These are phyloP conservation scores for Nemurella pictetii DNA, from an alignment of 2,888 invertebrate genomes.

Conservation along the genomic window DNA sequence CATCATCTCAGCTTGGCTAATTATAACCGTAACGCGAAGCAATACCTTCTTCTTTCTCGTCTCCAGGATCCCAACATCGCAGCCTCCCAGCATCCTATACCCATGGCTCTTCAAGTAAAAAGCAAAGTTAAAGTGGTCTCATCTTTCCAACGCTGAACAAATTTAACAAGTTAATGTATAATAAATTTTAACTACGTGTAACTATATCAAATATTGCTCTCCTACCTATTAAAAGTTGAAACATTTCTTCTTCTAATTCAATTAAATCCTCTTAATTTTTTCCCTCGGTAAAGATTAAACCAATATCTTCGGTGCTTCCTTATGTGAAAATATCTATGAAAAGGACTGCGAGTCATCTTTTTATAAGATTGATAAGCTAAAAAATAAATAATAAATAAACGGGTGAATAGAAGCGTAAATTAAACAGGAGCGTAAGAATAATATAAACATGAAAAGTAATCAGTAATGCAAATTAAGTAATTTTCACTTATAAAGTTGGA, in stretches of 20 bases:
- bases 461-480: too few species aligned
- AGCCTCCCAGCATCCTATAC: slow-evolving; percentile 3
- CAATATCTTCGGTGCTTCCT: neutral
- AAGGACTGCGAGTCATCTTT: too few species aligned
- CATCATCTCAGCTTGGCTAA: slow-evolving; percentile 18
- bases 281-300: neutral
- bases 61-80: neutral
- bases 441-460: too few species aligned
- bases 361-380: too few species aligned
- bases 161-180: slow-evolving; percentile 37
- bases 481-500: too few species aligned
- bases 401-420: too few species aligned
- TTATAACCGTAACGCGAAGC: slow-evolving; percentile 27
- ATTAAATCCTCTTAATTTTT: slow-evolving; percentile 20
- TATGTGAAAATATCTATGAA: neutral
- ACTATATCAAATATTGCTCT: slow-evolving; percentile 20
- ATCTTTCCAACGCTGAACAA: slow-evolving; percentile 29
- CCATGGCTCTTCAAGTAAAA: slow-evolving; percentile 11
- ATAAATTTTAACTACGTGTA: slow-evolving; percentile 30
- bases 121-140: slow-evolving; percentile 31
- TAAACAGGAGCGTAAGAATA: too few species aligned
- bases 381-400: too few species aligned
- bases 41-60: neutral
- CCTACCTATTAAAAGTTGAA: slow-evolving; percentile 28
- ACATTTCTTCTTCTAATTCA: slow-evolving; percentile 21